Conservation (phyloP, 2,113 vertebrate genomes). For the Anguilla rostrata region DNA sequence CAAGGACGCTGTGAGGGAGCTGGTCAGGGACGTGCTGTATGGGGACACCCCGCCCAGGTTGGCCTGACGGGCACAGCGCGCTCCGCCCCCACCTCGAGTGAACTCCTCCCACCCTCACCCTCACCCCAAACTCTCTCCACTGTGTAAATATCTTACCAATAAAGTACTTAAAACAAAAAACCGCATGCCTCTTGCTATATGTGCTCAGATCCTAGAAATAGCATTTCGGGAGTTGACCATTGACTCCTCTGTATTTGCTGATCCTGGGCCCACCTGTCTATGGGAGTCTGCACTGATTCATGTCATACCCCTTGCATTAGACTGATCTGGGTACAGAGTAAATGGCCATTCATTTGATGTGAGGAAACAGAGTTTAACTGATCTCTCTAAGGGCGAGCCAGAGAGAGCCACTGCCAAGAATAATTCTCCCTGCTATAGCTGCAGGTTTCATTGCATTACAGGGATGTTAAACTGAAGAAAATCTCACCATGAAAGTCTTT, state of each 20-base stretch:
- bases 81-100: not conserved
- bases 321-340: not conserved
- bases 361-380: not conserved
- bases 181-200: not conserved
- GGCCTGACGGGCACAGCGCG: fast-evolving
- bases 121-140: not conserved
- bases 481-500: not conserved
- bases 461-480: not conserved
- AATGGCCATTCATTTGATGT: not conserved
- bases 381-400: not conserved
- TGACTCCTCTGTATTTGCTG: not conserved
- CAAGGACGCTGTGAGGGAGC: slow-evolving; percentile 61
- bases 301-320: not conserved
- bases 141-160: slow-evolving; percentile 54
- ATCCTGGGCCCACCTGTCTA: not conserved
- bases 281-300: not conserved
- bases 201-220: not conserved
- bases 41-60: slow-evolving; percentile 34
- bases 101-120: not conserved
- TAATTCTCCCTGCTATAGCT: not conserved
- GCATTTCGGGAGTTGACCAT: not conserved
- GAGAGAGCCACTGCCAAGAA: not conserved
- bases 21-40: slow-evolving; percentile 83
- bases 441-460: not conserved
- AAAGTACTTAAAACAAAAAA: slow-evolving; percentile 29